Evolutionary conservation across 2,113 vertebrate species (phyloP).

Genomic region (Myocastor coypus): DNA sequence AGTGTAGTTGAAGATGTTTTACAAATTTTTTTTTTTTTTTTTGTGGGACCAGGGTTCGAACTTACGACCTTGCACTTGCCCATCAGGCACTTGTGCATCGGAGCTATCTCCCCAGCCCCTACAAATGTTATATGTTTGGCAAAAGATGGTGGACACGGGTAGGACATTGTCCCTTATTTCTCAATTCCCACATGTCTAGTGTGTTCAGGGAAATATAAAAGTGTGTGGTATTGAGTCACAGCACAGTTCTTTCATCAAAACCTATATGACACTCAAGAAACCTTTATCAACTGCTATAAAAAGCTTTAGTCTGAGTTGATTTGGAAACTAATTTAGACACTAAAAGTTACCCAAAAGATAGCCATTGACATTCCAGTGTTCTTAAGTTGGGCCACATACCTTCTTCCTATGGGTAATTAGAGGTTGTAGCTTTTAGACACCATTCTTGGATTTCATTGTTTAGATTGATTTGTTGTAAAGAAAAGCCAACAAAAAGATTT

Average conservation of each 20-base stretch:
- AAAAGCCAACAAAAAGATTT: background rate
- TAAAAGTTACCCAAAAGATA: background rate
- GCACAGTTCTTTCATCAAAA: background rate
- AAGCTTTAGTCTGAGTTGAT: conserved; percentile 3
- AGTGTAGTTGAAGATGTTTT: background rate
- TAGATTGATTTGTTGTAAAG: background rate
- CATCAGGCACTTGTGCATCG: too few relatives aligned
- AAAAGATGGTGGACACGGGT: background rate
- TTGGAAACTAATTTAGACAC: conserved; percentile 14
- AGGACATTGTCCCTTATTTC: conserved; percentile 23
- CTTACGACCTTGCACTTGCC: too few relatives aligned
- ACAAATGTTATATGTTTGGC: background rate
- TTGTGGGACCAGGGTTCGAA: too few relatives aligned
- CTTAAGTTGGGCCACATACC: background rate
- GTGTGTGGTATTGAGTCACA: background rate
- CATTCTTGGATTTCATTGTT: background rate
- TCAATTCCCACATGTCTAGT: background rate
- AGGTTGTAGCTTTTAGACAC: background rate
- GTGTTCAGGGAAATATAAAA: background rate
- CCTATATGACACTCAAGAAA: background rate
- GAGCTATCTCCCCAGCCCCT: too few relatives aligned
- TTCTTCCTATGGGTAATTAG: background rate
- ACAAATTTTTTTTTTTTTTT: too few relatives aligned
- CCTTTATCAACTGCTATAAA: background rate
- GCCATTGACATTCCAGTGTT: background rate